phyloP scores from a whole-genome alignment of 2,113 vertebrate genomes.

The Microtus oregoni region DNA sequence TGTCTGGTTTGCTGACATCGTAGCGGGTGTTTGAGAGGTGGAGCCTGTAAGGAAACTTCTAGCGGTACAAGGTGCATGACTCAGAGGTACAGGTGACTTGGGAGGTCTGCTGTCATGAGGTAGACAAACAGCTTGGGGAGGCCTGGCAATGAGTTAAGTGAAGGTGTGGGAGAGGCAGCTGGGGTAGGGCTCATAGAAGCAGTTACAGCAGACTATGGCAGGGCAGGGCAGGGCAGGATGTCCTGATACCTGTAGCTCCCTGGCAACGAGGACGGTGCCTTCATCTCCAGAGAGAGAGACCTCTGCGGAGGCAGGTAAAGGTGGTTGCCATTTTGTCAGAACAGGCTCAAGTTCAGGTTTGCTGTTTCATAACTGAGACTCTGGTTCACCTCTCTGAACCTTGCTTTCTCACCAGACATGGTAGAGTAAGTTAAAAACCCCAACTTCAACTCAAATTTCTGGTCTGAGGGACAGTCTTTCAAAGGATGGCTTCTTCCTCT shows the following conservation, averaged over 20 bases:
- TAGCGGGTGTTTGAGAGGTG: not conserved
- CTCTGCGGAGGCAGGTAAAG: not conserved
- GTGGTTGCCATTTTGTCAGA: not conserved
- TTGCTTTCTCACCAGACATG: not conserved
- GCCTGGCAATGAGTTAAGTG: not conserved
- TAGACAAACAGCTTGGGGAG: not conserved
- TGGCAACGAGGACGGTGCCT: too few relatives aligned
- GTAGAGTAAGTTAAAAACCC: not conserved
- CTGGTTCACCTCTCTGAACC: not conserved
- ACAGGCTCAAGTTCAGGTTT: not conserved
- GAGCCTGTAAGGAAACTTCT: not conserved
- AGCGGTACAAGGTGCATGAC: not conserved
- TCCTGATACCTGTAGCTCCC: not conserved
- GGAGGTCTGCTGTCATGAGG: not conserved
- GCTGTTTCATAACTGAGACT: not conserved
- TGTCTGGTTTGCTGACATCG: not conserved
- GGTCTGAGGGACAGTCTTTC: not conserved
- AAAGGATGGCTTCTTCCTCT: not conserved
- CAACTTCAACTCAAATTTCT: not conserved
- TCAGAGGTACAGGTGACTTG: not conserved
- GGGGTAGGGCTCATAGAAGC: not conserved
- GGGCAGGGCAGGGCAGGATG: not conserved
- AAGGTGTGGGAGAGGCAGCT: not conserved
- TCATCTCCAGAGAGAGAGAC: not conserved
- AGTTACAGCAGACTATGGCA: not conserved